phyloP scores from a whole-genome alignment of 1,140 invertebrate species.

The Agrypnia vestita region DNA sequence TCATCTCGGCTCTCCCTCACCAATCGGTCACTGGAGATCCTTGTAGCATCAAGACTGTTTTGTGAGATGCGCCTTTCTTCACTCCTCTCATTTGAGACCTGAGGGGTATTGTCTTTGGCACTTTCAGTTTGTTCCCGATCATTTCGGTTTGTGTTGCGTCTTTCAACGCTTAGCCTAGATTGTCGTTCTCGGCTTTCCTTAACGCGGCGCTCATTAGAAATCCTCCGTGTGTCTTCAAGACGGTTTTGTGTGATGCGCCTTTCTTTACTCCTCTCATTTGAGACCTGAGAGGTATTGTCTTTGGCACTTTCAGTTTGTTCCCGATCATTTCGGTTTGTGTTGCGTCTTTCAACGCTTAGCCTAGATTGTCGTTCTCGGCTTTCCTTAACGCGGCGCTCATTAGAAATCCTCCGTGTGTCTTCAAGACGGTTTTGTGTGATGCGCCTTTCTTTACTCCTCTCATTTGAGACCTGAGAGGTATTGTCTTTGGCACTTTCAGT shows the following conservation, averaged over 20 bases:
- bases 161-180: slow-evolving; percentile 17
- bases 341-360: no score
- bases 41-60: neutral
- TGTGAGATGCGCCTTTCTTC: no score
- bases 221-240: neutral
- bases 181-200: neutral
- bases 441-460: neutral
- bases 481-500: neutral
- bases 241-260: slow-evolving; percentile 5
- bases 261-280: neutral
- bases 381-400: neutral
- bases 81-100: no score
- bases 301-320: no score
- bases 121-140: no score
- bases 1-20: slow-evolving; percentile 6
- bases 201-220: neutral
- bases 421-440: neutral
- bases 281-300: neutral
- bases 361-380: no score
- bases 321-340: no score
- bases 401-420: neutral
- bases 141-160: neutral
- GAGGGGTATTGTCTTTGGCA: no score
- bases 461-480: neutral
- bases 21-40: neutral